Percentiles rank a stretch among this genome's conserved stretches.
Evolutionary conservation across 2,888 invertebrate species (phyloP).

Genomic region (Zelleria hepariella): DNA sequence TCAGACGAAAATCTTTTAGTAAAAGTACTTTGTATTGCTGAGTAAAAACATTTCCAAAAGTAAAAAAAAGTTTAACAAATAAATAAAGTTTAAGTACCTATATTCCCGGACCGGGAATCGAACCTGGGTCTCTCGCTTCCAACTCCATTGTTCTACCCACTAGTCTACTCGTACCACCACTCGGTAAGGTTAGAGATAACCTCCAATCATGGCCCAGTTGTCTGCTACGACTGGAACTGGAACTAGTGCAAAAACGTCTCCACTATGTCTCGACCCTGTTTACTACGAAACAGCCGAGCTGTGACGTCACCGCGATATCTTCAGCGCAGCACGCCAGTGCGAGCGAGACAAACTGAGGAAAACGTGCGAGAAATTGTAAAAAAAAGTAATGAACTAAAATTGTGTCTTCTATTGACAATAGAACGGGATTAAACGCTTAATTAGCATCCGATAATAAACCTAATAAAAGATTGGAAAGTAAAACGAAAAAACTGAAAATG

Average conservation of each 20-base stretch:
- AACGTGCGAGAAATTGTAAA: conserved; percentile 42
- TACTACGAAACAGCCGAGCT: conserved; percentile 11
- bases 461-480: not conserved
- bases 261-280: conserved; percentile 9
- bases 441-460: not conserved
- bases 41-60: too few species aligned
- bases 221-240: too few species aligned
- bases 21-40: too few species aligned
- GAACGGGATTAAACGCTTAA: not conserved
- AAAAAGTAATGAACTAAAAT: not conserved
- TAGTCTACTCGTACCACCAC: too few species aligned
- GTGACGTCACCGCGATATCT: conserved; percentile 37
- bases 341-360: conserved; percentile 58
- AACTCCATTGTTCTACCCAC: too few species aligned
- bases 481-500: not conserved
- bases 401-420: not conserved
- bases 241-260: conserved; percentile 4
- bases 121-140: too few species aligned
- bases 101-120: too few species aligned
- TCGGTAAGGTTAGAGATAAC: too few species aligned
- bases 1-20: too few species aligned
- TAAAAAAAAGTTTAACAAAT: too few species aligned
- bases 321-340: conserved; percentile 21
- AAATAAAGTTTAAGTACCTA: too few species aligned
- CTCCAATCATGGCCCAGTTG: too few species aligned